Evolutionary conservation across 2,113 vertebrate genomes (phyloP).

Genomic region (Tyto alba): DNA sequence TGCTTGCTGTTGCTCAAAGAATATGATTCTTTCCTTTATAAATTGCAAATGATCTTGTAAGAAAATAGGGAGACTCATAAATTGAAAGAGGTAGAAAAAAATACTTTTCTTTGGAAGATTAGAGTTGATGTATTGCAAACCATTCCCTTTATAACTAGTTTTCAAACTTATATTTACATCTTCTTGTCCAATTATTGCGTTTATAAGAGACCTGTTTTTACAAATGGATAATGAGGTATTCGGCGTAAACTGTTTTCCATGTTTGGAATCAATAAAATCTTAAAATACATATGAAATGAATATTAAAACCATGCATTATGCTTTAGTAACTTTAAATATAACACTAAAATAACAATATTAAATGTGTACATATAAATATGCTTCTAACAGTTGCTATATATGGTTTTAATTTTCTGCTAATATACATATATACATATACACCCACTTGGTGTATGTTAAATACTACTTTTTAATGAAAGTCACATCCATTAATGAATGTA

Average conservation of each 20-base stretch:
- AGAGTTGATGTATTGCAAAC: not conserved
- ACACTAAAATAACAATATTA: not conserved
- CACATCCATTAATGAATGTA: not conserved
- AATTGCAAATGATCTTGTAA: not conserved
- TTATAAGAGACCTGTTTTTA: not conserved
- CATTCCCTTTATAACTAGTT: not conserved
- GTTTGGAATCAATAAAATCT: not conserved
- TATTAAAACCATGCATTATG: slow-evolving; percentile 37
- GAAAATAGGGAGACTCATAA: not conserved
- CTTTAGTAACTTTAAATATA: not conserved
- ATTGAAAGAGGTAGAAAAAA: not conserved
- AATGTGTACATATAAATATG: not conserved
- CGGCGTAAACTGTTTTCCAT: not conserved
- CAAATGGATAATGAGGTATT: slow-evolving; percentile 3
- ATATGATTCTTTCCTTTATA: not conserved
- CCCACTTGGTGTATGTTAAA: not conserved
- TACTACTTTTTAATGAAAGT: not conserved
- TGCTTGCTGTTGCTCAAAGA: not conserved
- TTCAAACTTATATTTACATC: not conserved
- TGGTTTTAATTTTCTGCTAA: slow-evolving; percentile 37
- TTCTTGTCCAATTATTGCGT: not conserved
- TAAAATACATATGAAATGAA: not conserved
- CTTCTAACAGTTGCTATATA: slow-evolving; percentile 3
- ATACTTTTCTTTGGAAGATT: not conserved
- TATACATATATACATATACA: not conserved